Conservation (phyloP, 2,113 vertebrate genomes). For the Ciconia stormi region DNA sequence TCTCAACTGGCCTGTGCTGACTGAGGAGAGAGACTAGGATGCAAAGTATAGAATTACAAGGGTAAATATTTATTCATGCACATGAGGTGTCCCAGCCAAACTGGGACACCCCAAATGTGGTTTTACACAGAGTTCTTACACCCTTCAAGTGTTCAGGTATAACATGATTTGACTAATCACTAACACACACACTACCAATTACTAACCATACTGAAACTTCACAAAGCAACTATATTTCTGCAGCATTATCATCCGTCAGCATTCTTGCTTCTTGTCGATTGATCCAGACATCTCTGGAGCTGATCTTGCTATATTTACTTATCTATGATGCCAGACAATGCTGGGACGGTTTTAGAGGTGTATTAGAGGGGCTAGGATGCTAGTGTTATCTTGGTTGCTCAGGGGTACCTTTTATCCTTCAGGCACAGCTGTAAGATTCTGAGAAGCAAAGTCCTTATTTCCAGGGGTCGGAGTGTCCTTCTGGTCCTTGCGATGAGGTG, state of each 20-base stretch:
- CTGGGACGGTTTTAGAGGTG: not conserved
- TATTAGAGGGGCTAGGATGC: not conserved
- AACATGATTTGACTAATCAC: not conserved
- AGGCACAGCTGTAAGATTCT: not conserved
- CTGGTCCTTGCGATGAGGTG: not conserved
- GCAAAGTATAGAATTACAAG: not conserved
- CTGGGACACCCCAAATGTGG: no score
- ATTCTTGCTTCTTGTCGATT: not conserved
- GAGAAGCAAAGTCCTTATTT: not conserved
- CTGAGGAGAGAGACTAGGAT: not conserved
- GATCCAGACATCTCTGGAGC: not conserved
- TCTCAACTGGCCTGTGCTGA: not conserved
- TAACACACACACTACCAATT: not conserved
- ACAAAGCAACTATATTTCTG: not conserved
- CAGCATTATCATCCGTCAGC: not conserved
- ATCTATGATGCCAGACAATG: not conserved
- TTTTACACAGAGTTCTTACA: not conserved
- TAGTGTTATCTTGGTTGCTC: not conserved
- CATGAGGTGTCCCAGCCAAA: no score
- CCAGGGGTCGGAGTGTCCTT: not conserved
- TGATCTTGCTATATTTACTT: no score
- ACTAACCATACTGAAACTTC: not conserved
- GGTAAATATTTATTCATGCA: no score
- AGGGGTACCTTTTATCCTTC: not conserved
- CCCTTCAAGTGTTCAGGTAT: not conserved